Evolutionary conservation across 2,113 vertebrate species (phyloP), one percentile per base, ranked within the genome.

Genomic region (Takifugu flavidus): DNA sequence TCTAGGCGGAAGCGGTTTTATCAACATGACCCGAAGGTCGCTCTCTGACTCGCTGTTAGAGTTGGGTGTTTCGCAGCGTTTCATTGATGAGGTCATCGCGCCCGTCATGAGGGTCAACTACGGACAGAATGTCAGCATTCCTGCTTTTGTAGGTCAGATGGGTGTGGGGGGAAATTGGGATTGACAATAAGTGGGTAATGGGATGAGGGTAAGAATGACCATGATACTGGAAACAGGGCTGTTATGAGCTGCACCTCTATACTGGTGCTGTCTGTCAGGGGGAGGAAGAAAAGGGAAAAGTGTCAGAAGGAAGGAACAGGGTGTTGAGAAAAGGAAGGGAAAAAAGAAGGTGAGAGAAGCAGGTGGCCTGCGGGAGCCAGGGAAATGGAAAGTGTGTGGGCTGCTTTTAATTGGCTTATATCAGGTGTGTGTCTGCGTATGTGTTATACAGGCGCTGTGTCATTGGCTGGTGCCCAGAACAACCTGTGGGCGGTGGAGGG

Each of bases 401-500:
- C 34, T 64, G 73, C 58, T 77, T 60, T 52, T 70, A 75, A 84
- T 78, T 78, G 67, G 69, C 77, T 78, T 75, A 65, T 65, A 70
- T 53, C 56, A 54, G 70, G 65, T 31, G 29, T 57, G 45, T 59
- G 34, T 66, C 34, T 59, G 27, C 74, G 25, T 66, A 8, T 78
- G 67, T 74, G 57, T 73, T 29, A 75, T 57, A 45, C 78, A 99
- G 97, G 97, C 26, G 96, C 95, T 46, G 95, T 99, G 88, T 95
- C 94, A 0, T 86, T 98, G 72, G 96, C 93, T 0, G 95, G 96
- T 20, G 93, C 93, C 13, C 97, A 98, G 77, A 92, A 94, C 83
- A 96, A 93, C 88, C 91, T 95, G 56, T 99, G 97, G 97, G 92
- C 95, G 0, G 94, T 98, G 59, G 97, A 99, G 87, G 97, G 97